Evolutionary conservation across 2,797 vertebrate species (phyloP).

Genomic region (Orestias chungarensis): DNA sequence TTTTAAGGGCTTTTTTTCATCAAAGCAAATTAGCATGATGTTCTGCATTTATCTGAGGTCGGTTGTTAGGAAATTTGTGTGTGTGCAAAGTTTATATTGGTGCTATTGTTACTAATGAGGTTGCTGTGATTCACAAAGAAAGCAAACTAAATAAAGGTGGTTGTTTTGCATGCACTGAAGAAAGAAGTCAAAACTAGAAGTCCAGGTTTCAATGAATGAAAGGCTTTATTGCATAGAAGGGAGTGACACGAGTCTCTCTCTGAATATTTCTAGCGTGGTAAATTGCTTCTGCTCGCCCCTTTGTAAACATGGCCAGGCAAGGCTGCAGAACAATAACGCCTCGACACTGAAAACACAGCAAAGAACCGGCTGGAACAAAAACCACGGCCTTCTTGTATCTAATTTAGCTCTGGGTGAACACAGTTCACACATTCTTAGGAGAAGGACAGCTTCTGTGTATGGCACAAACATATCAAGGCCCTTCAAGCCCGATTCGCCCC

Average conservation of each 20-base stretch:
- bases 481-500: slow-evolving; percentile 34
- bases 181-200: slow-evolving; percentile 15
- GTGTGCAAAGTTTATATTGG: not conserved
- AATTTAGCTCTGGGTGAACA: slow-evolving; percentile 60
- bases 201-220: slow-evolving; percentile 24
- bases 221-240: slow-evolving; percentile 30
- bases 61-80: not conserved
- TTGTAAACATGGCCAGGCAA: slow-evolving; percentile 54
- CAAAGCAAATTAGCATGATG: not conserved
- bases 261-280: slow-evolving; percentile 38
- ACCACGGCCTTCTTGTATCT: slow-evolving; percentile 40
- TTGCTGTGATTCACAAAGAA: not conserved
- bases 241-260: slow-evolving; percentile 33
- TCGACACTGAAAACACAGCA: slow-evolving; percentile 46
- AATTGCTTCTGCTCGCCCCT: slow-evolving; percentile 60
- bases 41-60: not conserved
- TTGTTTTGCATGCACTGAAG: not conserved
- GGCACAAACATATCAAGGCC: slow-evolving; percentile 31
- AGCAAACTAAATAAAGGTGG: not conserved
- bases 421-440: slow-evolving; percentile 34
- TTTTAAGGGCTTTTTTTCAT: not conserved
- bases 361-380: slow-evolving; percentile 43
- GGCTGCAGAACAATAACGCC: slow-evolving; percentile 53
- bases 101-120: not conserved
- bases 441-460: slow-evolving; percentile 35